These are phyloP conservation scores for Contarinia nasturtii DNA, from an alignment of 1,140 invertebrate genomes.

Conservation along the genomic window DNA sequence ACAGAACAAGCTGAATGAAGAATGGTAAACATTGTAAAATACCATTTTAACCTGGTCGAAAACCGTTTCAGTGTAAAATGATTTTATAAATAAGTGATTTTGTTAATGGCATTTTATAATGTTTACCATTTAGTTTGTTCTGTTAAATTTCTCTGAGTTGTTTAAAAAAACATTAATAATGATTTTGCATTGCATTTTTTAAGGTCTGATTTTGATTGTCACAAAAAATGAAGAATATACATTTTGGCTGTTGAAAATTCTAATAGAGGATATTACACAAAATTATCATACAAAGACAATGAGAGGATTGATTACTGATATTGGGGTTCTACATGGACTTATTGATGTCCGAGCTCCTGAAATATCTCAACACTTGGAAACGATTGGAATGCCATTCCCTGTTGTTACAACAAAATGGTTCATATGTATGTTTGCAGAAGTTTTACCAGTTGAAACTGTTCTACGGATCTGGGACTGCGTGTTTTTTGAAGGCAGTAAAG, in stretches of 20 bases:
- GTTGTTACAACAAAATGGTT: conserved; percentile 88
- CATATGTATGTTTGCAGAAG: conserved; percentile 79
- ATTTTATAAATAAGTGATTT: neutral
- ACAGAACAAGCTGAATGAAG: too few relatives aligned
- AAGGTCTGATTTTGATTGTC: conserved; percentile 59
- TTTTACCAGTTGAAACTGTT: conserved; percentile 79
- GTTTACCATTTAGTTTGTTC: too few relatives aligned
- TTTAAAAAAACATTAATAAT: too few relatives aligned
- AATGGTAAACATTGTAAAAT: too few relatives aligned
- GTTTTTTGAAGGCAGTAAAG: conserved; percentile 82
- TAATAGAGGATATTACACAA: conserved; percentile 72
- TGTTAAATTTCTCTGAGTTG: too few relatives aligned
- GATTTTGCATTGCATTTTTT: too few relatives aligned
- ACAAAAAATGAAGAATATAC: conserved; percentile 76
- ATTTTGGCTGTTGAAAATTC: conserved; percentile 76
- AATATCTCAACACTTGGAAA: conserved; percentile 57
- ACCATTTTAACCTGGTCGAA: too few relatives aligned
- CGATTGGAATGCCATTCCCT: conserved; percentile 62
- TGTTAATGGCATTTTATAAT: neutral
- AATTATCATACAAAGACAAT: conserved; percentile 78
- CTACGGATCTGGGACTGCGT: conserved; percentile 87
- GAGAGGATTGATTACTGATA: conserved; percentile 69
- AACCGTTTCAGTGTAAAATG: too few relatives aligned
- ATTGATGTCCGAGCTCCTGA: conserved; percentile 61
- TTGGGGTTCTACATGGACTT: conserved; percentile 69